phyloP scores from a whole-genome alignment of 1,140 invertebrate species.

The Reticulitermes speratus region DNA sequence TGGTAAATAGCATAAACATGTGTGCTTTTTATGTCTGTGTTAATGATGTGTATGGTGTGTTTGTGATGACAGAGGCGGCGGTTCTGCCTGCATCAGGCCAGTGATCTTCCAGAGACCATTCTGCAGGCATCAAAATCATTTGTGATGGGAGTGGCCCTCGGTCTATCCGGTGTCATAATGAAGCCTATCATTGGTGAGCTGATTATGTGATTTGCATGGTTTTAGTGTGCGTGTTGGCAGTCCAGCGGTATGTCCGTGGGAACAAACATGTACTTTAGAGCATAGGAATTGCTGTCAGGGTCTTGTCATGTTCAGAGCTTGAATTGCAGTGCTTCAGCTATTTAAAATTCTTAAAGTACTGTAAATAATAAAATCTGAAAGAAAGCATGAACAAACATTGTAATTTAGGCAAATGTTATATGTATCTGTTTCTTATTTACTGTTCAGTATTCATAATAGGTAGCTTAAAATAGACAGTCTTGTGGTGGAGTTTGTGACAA shows the following conservation, averaged over 20 bases:
- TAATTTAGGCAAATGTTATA: background rate
- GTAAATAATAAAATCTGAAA: background rate
- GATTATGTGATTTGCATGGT: background rate
- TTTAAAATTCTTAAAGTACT: background rate
- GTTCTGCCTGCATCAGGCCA: conserved; percentile 51
- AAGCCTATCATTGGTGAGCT: conserved; percentile 64
- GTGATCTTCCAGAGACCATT: conserved; percentile 58
- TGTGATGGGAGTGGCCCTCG: conserved; percentile 64
- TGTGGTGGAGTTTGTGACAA: background rate
- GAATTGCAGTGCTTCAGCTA: background rate
- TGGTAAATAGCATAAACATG: too few relatives aligned
- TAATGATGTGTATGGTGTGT: too few relatives aligned
- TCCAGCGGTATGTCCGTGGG: background rate
- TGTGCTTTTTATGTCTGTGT: too few relatives aligned
- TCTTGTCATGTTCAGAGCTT: background rate
- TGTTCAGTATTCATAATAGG: background rate
- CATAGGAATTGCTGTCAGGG: background rate
- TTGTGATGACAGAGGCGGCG: conserved; percentile 46
- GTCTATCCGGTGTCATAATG: conserved; percentile 66
- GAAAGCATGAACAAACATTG: background rate
- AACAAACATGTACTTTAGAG: background rate
- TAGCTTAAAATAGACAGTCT: background rate
- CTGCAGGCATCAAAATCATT: conserved; percentile 58
- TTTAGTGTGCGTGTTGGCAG: background rate
- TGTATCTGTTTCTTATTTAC: background rate